Evolutionary conservation across 2,113 vertebrate genomes (phyloP).

Genomic region (Tenrec ecaudatus): DNA sequence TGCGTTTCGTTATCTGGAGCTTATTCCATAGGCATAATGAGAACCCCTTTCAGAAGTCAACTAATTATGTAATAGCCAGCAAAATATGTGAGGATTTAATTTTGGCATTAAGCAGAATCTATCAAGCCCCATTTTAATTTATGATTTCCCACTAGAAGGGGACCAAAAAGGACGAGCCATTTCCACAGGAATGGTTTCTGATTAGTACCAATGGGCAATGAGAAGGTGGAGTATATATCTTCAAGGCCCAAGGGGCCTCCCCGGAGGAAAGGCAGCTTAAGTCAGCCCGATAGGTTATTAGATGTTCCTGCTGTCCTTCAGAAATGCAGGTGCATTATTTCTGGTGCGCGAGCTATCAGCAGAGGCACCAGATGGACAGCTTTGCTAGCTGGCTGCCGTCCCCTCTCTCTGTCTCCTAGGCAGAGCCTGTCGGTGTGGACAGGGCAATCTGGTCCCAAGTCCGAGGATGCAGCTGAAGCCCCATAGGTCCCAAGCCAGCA

Average conservation of each 20-base stretch:
- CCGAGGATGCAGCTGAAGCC: slow-evolving; percentile 59
- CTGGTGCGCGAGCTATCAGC: slow-evolving; percentile 59
- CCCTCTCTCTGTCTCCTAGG: slow-evolving; percentile 51
- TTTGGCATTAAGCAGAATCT: slow-evolving; percentile 60
- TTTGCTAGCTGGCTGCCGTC: slow-evolving; percentile 66
- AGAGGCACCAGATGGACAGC: slow-evolving; percentile 60
- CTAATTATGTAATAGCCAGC: slow-evolving; percentile 71
- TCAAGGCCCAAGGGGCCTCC: not conserved
- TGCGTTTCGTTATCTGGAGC: slow-evolving; percentile 73
- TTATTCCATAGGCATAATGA: slow-evolving; percentile 75
- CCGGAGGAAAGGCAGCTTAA: slow-evolving; percentile 45
- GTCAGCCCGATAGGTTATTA: slow-evolving; percentile 59
- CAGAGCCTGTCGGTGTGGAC: slow-evolving; percentile 67
- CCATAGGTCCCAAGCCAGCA: not conserved
- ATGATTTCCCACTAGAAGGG: slow-evolving; percentile 67
- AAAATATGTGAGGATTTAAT: slow-evolving; percentile 72
- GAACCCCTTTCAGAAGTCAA: slow-evolving; percentile 75
- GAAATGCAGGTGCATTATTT: slow-evolving; percentile 77
- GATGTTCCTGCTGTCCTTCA: slow-evolving; percentile 66
- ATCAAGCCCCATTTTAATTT: slow-evolving; percentile 63
- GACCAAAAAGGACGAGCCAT: slow-evolving; percentile 29
- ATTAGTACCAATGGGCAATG: slow-evolving; percentile 41
- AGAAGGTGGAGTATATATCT: slow-evolving; percentile 14
- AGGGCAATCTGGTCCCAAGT: slow-evolving; percentile 62
- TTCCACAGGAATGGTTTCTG: slow-evolving; percentile 60